Conservation (phyloP, 2,888 invertebrate species). For the Eubasilissa splendida region DNA sequence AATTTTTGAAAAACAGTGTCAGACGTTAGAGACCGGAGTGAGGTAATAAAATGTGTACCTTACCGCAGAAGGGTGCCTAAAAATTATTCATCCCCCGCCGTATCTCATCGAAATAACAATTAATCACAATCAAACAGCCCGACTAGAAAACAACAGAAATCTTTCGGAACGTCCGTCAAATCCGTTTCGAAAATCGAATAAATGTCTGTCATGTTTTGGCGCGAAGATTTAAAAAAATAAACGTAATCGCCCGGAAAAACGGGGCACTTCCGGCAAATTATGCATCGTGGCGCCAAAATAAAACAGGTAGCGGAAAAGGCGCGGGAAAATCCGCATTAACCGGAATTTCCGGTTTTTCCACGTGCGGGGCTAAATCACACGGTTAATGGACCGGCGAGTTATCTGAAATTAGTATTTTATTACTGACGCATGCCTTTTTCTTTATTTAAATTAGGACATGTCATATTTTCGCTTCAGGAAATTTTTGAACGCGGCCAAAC, state of each 20-base stretch:
- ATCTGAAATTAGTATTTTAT: conserved; percentile 5
- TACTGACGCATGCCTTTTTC: not conserved
- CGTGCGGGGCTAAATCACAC: not conserved
- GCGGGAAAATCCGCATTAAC: conserved; percentile 36
- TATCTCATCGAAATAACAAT: too few species aligned
- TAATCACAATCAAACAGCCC: too few species aligned
- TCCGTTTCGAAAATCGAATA: not conserved
- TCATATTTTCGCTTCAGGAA: too few species aligned
- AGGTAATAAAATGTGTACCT: too few species aligned
- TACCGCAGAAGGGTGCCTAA: too few species aligned
- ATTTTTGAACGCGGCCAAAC: too few species aligned
- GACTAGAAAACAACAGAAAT: not conserved
- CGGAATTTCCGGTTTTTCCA: conserved; percentile 36
- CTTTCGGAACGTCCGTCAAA: not conserved
- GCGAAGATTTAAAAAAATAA: conserved; percentile 24
- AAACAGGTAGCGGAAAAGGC: conserved; percentile 44
- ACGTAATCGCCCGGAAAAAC: conserved; percentile 44
- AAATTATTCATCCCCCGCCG: too few species aligned
- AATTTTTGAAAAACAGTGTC: too few species aligned
- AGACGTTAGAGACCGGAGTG: too few species aligned
- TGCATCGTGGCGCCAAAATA: conserved; percentile 46
- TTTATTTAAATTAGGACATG: too few species aligned
- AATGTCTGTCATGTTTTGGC: conserved; percentile 28
- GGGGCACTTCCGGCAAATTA: conserved; percentile 40
- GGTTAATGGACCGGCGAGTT: conserved; percentile 10